Conservation (phyloP, 2,113 vertebrate genomes). For the Hydrochoerus hydrochaeris region DNA sequence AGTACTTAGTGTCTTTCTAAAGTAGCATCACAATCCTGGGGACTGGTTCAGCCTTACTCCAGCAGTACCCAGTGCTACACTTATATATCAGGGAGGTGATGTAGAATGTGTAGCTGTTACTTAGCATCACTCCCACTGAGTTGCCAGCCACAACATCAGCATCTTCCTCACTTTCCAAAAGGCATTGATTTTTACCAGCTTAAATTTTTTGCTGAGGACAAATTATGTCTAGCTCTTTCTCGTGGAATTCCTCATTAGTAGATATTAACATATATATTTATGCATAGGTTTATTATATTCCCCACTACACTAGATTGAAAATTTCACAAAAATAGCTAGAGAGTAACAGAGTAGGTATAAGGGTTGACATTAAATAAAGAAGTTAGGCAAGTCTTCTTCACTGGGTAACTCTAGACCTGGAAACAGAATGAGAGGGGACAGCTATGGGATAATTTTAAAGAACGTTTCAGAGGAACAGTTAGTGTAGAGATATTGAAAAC, state of each 20-base stretch:
- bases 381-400: background rate
- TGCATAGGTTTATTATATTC: background rate
- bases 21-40: background rate
- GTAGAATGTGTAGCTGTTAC: background rate
- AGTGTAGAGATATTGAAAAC: background rate
- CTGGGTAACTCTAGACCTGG: background rate
- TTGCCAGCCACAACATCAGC: background rate
- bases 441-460: background rate
- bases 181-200: background rate
- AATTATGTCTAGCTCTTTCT: background rate
- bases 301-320: background rate
- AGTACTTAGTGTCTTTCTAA: background rate
- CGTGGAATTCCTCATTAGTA: slow-evolving; percentile 1
- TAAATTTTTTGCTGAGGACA: background rate
- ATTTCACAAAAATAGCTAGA: background rate
- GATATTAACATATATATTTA: background rate
- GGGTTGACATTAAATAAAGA: background rate
- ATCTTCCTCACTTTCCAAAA: background rate
- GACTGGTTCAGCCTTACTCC: background rate
- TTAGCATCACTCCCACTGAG: background rate
- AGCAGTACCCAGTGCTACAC: background rate
- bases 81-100: background rate
- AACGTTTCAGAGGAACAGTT: background rate
- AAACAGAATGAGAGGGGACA: background rate
- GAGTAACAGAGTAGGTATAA: background rate